Conservation (phyloP, 2,113 vertebrate species). For the Anoura caudifer region DNA sequence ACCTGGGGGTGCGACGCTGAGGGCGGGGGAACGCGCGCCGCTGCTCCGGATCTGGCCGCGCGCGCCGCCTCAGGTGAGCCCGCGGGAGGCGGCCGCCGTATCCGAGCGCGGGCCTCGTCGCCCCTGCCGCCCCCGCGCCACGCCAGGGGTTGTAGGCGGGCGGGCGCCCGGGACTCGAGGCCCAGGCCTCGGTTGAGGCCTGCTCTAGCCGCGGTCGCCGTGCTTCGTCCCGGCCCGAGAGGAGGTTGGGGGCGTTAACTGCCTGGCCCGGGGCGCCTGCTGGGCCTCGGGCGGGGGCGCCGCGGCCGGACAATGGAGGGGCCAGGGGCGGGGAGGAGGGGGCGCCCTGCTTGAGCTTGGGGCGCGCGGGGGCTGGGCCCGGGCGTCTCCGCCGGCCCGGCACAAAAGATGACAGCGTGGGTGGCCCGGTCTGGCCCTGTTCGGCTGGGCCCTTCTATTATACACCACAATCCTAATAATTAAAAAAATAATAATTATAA, state of each 20-base stretch:
- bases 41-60: constrained; percentile 42
- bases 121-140: constrained; percentile 12
- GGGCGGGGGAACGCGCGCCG: constrained; percentile 56
- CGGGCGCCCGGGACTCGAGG: constrained; percentile 52
- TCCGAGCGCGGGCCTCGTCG: constrained; percentile 39
- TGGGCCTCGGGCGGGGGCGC: not conserved
- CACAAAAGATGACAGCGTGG: constrained; percentile 72
- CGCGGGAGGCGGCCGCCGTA: not conserved
- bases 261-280: not conserved
- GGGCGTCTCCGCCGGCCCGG: not conserved
- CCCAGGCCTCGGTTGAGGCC: constrained; percentile 70
- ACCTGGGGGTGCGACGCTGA: constrained; percentile 46
- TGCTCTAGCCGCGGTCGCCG: constrained; percentile 42
- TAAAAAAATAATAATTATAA: not conserved
- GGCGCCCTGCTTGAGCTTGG: not conserved
- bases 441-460: not conserved
- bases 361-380: constrained; percentile 30
- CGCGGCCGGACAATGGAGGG: constrained; percentile 57
- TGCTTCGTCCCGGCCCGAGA: constrained; percentile 57
- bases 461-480: not conserved
- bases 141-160: constrained; percentile 29
- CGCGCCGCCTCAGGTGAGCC: constrained; percentile 70
- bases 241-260: constrained; percentile 60
- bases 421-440: constrained; percentile 38
- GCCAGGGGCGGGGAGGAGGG: constrained; percentile 27